Base-by-base conservation (phyloP, 2,113 vertebrate species). In the Brachypodius melanocephalos region DNA sequence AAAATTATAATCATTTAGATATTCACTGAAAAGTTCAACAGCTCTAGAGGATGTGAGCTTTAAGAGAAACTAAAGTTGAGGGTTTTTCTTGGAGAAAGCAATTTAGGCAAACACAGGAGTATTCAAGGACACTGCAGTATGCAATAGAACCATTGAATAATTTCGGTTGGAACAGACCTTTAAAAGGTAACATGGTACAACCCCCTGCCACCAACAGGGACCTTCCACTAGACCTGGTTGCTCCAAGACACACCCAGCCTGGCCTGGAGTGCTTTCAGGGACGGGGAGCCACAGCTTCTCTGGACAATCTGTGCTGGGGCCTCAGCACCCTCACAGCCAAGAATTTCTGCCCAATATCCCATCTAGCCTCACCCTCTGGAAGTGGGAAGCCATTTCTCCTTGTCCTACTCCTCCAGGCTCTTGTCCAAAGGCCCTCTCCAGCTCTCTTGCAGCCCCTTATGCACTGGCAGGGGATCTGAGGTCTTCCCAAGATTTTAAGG, bases 241-340 rank as follows among this genome's bases (percentile, higher is more conserved):
- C 11, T 51, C 11, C 14, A 76, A 43, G 34, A 8, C 48, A 2
- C 0, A 0, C 19, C 22, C 22, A 40, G 1, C 21, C 32, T 36
- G 17, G 6, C 36, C 45, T 51, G 2, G 26, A 40, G 31, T 15
- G 57, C 31, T 57, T 16, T 2, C 31, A 66, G 9, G 26, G 2
- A 58, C 12, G 21, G 9, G 17, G 7, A 43, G 45, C 1, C 31
- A 63, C n/a, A 67, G 17, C 4, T 67, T 58, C 45, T 43, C 45
- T 43, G 36, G 20, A 0, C 4, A 51, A 17, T 1, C 36, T 67
- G 20, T 43, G 13, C 17, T 19, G 29, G 17, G 19, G 4, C 14
- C 58, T 48, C 22, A 22, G 0, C 28, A n/a, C 3, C 18, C 59
- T 48, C 49, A 48, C n/a, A 29, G 16, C 1, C 0, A 48, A 48